A percentile compares a stretch with the other conserved stretches of the same genome.
Evolutionary conservation across 2,113 vertebrate species (phyloP).

Genomic region (Burhinus oedicnemus): DNA sequence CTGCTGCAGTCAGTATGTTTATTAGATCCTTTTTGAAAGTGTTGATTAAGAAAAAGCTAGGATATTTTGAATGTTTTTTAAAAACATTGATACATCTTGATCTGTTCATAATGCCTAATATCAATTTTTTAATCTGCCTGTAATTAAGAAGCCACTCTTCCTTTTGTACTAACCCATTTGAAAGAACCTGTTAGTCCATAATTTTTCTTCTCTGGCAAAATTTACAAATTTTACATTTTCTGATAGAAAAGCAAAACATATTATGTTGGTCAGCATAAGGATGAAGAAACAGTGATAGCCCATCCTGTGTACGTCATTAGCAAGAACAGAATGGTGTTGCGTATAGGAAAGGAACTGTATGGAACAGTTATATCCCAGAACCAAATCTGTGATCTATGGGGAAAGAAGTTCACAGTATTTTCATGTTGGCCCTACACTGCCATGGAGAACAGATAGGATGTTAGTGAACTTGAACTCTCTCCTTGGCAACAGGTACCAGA

Average conservation of each 20-base stretch:
- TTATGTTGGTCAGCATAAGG: neutral
- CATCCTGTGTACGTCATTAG: accelerated
- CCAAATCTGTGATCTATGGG: neutral
- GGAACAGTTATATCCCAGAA: neutral
- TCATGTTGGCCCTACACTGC: neutral
- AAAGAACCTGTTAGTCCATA: neutral
- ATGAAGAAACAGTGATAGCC: neutral
- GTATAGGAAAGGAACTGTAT: neutral
- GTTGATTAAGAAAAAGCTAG: neutral
- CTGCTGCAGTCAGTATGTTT: neutral
- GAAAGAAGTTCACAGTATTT: neutral
- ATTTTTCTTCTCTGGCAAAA: neutral
- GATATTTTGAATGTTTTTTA: neutral
- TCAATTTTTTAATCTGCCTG: neutral
- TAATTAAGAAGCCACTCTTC: neutral
- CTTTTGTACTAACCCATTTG: neutral
- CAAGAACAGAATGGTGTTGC: neutral
- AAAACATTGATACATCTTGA: neutral
- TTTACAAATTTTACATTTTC: neutral
- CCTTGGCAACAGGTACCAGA: neutral
- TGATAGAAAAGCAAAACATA: neutral
- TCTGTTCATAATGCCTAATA: neutral
- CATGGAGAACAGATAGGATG: neutral
- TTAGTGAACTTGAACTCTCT: neutral
- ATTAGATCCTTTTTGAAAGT: neutral